A percentile compares a stretch with the other conserved stretches of the same genome.
phyloP scores from a whole-genome alignment of 2,888 invertebrate species.

The Rapana venosa region DNA sequence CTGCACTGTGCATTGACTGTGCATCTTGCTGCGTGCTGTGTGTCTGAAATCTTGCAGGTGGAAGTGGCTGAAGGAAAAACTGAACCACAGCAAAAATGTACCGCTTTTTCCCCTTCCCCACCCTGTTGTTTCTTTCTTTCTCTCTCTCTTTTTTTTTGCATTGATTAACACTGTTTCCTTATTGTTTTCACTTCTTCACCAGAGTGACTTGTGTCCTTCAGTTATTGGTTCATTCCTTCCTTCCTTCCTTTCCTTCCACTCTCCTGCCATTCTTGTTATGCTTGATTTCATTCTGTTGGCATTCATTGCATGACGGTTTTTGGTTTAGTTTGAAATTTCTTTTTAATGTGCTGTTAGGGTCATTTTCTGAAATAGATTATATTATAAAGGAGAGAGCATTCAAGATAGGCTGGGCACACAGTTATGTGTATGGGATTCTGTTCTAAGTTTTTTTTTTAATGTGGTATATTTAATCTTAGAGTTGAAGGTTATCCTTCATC shows the following conservation, averaged over 20 bases:
- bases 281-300: neutral
- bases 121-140: neutral
- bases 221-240: neutral
- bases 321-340: too few relatives aligned
- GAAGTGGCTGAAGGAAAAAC: constrained; percentile 36
- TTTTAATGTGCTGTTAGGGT: too few relatives aligned
- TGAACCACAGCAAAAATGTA: constrained; percentile 29
- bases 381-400: too few relatives aligned
- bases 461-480: too few relatives aligned
- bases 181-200: neutral
- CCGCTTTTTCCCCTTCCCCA: neutral
- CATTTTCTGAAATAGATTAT: too few relatives aligned
- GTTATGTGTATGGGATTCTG: too few relatives aligned
- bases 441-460: too few relatives aligned
- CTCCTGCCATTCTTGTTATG: neutral
- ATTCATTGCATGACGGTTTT: too few relatives aligned
- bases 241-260: neutral
- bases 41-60: constrained; percentile 30
- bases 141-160: neutral
- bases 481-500: too few relatives aligned
- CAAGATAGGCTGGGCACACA: too few relatives aligned
- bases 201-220: neutral
- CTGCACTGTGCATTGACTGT: neutral
- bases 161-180: neutral
- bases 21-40: neutral